Conservation (phyloP, 2,888 invertebrate genomes). For the Zaprionus lineosus region DNA sequence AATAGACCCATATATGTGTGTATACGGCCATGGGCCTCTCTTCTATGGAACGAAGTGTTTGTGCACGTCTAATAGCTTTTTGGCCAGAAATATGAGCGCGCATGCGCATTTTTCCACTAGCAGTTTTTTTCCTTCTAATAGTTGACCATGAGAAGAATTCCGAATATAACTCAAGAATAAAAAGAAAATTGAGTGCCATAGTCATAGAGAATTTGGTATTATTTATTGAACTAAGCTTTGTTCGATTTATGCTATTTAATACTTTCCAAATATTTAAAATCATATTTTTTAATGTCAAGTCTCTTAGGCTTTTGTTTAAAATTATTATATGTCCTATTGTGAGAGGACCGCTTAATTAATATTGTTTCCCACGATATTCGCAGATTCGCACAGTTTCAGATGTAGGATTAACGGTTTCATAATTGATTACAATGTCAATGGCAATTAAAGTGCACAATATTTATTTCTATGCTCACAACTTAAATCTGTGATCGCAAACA, state of each 20-base stretch:
- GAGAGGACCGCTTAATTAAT: too few relatives aligned
- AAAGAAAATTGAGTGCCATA: too few relatives aligned
- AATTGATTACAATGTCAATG: conserved; percentile 39
- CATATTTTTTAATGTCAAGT: too few relatives aligned
- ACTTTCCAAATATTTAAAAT: too few relatives aligned
- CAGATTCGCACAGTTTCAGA: background rate
- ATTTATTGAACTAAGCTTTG: too few relatives aligned
- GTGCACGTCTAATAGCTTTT: conserved; percentile 42
- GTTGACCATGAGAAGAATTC: conserved; percentile 43
- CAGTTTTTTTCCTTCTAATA: conserved; percentile 41
- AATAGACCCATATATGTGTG: conserved; percentile 9
- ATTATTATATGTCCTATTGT: too few relatives aligned
- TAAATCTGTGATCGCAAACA: too few relatives aligned
- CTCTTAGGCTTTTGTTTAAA: too few relatives aligned
- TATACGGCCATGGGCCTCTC: conserved; percentile 33
- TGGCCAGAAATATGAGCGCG: conserved; percentile 32
- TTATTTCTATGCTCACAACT: background rate
- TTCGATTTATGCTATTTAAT: too few relatives aligned
- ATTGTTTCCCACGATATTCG: conserved; percentile 42
- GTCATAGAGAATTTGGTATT: too few relatives aligned
- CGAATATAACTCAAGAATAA: background rate
- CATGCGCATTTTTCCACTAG: conserved; percentile 44
- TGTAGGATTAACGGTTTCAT: conserved; percentile 50
- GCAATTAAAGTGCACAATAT: conserved; percentile 7
- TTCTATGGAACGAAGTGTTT: background rate